A percentile compares a stretch with the other conserved stretches of the same genome.
Conservation (phyloP, 2,113 vertebrate species). For the Laticauda laticaudata region DNA sequence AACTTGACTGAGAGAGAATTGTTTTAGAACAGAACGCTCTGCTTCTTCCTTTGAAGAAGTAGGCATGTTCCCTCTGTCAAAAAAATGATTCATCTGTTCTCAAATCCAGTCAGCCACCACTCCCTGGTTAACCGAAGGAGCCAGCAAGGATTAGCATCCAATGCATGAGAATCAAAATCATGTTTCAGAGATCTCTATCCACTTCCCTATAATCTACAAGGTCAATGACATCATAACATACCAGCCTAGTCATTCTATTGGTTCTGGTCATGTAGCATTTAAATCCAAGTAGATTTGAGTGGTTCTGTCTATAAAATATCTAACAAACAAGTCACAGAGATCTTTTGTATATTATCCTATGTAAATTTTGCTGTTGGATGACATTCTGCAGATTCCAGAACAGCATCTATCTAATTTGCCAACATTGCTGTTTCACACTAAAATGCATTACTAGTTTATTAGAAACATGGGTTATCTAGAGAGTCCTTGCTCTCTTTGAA, state of each 20-base stretch:
- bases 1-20: not conserved
- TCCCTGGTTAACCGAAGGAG: not conserved
- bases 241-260: not conserved
- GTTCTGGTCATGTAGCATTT: not conserved
- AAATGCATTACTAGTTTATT: not conserved
- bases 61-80: not conserved
- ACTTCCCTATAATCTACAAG: not conserved
- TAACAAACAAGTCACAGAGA: not conserved
- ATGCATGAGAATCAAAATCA: not conserved
- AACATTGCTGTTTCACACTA: not conserved
- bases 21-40: not conserved
- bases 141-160: not conserved
- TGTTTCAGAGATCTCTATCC: not conserved
- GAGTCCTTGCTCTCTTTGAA: not conserved
- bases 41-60: not conserved
- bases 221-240: not conserved
- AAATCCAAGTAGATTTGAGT: not conserved
- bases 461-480: not conserved
- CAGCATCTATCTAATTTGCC: not conserved
- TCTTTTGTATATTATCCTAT: not conserved
- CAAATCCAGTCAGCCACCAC: not conserved
- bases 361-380: not conserved
- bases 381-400: not conserved
- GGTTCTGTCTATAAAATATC: not conserved
- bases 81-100: not conserved